phyloP scores from a whole-genome alignment of 2,797 vertebrate species.

The Chloroceryle inda region DNA sequence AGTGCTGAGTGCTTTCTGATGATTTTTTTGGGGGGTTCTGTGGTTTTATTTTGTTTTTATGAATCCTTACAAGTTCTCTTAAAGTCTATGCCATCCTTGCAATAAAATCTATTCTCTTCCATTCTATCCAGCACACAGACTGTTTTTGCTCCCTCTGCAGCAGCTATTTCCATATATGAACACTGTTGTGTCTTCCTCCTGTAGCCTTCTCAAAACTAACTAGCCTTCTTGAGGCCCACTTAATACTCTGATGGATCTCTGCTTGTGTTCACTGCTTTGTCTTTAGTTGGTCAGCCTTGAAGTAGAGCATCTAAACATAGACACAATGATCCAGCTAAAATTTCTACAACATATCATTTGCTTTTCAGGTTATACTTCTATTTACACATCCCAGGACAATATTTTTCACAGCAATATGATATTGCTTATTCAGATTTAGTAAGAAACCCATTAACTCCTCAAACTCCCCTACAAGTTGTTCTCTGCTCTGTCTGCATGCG shows the following conservation, averaged over 20 bases:
- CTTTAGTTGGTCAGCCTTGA: background rate
- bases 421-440: background rate
- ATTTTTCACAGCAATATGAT: background rate
- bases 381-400: background rate
- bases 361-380: background rate
- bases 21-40: background rate
- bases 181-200: background rate
- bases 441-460: background rate
- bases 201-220: background rate
- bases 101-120: background rate
- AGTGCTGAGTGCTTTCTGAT: accelerated
- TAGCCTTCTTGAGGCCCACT: background rate
- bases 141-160: background rate
- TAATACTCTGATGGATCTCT: background rate
- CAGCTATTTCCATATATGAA: background rate
- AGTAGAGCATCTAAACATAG: background rate
- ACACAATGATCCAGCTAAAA: background rate
- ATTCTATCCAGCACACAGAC: background rate
- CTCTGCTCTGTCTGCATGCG: background rate
- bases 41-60: too few relatives aligned
- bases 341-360: background rate
- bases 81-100: background rate
- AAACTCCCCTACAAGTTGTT: background rate
- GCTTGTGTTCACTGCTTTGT: background rate
- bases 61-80: background rate